Evolutionary conservation across 2,797 vertebrate species (phyloP), one percentile per base, ranked within the genome.

Genomic region (Sardinella longiceps): DNA sequence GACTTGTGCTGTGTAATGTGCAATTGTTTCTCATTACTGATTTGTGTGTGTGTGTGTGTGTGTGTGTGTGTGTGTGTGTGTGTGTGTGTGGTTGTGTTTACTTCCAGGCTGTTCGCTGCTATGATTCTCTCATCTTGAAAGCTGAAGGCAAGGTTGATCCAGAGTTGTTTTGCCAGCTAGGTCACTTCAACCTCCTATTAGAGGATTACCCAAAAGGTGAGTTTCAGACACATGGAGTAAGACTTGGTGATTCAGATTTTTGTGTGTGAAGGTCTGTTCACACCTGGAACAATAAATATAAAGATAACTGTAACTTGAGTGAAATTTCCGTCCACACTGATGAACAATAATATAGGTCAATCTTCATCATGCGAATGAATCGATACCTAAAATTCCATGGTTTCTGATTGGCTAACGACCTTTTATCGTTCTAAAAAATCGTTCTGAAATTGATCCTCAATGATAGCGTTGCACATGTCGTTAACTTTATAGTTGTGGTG

Each of bases 151-250:
- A 99, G 94, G 98, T 99, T 91, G 98, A 99, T 84, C 96, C 97
- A 86, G 97, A 99, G 94, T 95, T 98, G 93, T 98, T 99, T 95
- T 99, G 98, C 96, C 98, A 98, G 92, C 97, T 99, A 93, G 98
- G 98, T 91, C 98, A 99, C 95, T 99, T 98, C 95, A 98, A 98
- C 95, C 97, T 99, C 89, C 95, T 99, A 90, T 96, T 99, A 94
- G 97, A 99, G 96, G 98, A 99, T 93, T 99, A 98, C 96, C 95
- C 97, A 93, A 99, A 99, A 99, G 98, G 98, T 99, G 94, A 96
- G 95, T 77, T 77, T 39, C 70, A 77, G 30, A 74, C 37, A 33
- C 66, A 39, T 14, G 3, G 28, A 66, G 12, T 15, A 81, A 25
- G 20, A 53, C 23, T 39, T 33, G 23, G 15, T 39, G 2, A 0